Evolutionary conservation across 1,140 invertebrate genomes (phyloP).

Genomic region (Saccostrea echinata): DNA sequence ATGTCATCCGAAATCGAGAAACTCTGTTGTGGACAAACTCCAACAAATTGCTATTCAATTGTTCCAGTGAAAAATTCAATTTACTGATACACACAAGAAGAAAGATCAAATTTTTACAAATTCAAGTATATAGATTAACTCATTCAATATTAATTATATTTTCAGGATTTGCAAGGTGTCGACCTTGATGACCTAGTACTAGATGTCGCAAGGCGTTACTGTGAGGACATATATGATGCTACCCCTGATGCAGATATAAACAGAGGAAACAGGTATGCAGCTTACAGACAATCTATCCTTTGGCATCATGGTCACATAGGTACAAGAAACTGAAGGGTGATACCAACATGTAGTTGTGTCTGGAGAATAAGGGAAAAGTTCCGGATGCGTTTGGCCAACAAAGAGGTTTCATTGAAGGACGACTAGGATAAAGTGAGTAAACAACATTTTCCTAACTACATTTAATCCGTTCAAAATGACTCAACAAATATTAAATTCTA

Average conservation of each 20-base stretch:
- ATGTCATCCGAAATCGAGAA: conserved; percentile 54
- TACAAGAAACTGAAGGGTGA: neutral
- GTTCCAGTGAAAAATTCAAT: conserved; percentile 30
- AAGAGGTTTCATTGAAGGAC: conserved; percentile 6
- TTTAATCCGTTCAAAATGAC: neutral
- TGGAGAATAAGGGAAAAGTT: conserved; percentile 39
- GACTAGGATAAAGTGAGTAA: neutral
- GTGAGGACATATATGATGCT: neutral
- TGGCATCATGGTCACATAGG: conserved; percentile 42
- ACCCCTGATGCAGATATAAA: neutral
- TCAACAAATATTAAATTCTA: too few relatives aligned
- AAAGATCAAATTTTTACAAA: too few relatives aligned
- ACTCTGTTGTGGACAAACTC: conserved; percentile 58
- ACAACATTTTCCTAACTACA: neutral
- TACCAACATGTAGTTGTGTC: conserved; percentile 40
- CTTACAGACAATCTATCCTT: conserved; percentile 20
- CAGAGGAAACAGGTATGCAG: conserved; percentile 43
- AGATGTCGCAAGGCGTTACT: neutral
- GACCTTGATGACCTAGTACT: conserved; percentile 37
- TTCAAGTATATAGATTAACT: too few relatives aligned
- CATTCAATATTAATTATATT: neutral
- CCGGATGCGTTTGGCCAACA: conserved; percentile 39
- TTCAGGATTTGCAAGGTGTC: conserved; percentile 43
- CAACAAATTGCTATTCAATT: conserved; percentile 19
- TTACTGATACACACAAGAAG: neutral